phyloP scores from a whole-genome alignment of 2,888 invertebrate genomes.

The Leptinotarsa peninsularis region DNA sequence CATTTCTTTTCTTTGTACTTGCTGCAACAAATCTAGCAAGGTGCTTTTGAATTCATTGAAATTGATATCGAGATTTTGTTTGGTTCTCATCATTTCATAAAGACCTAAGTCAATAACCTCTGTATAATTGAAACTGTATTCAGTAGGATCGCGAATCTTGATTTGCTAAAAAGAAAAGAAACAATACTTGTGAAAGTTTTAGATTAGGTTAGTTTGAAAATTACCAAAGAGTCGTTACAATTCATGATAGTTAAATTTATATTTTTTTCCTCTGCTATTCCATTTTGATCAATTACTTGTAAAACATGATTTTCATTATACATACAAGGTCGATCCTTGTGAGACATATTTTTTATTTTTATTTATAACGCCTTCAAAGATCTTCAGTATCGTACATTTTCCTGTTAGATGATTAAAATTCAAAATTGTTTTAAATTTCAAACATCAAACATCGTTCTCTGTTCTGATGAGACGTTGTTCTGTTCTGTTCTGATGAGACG shows the following conservation, averaged over 20 bases:
- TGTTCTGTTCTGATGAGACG: too few species aligned
- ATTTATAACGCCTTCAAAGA: background rate
- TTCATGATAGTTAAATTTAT: constrained; percentile 49
- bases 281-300: constrained; percentile 43
- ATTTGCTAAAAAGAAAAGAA: constrained; percentile 54
- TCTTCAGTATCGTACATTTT: too few species aligned
- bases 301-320: constrained; percentile 50
- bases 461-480: too few species aligned
- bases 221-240: constrained; percentile 49
- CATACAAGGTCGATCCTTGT: constrained; percentile 38
- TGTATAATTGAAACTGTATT: constrained; percentile 61
- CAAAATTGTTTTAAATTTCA: too few species aligned
- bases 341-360: constrained; percentile 23
- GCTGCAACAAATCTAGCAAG: constrained; percentile 60
- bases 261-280: constrained; percentile 46
- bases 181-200: constrained; percentile 22
- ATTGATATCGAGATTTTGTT: constrained; percentile 62
- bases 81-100: constrained; percentile 59
- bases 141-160: constrained; percentile 57
- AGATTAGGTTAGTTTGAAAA: constrained; percentile 21
- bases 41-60: constrained; percentile 62
- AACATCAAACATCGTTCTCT: too few species aligned
- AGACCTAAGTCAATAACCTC: constrained; percentile 56
- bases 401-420: too few species aligned
- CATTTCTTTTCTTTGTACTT: constrained; percentile 57